Conservation (phyloP, 2,113 vertebrate genomes). For the Genyomyrus donnyi region DNA sequence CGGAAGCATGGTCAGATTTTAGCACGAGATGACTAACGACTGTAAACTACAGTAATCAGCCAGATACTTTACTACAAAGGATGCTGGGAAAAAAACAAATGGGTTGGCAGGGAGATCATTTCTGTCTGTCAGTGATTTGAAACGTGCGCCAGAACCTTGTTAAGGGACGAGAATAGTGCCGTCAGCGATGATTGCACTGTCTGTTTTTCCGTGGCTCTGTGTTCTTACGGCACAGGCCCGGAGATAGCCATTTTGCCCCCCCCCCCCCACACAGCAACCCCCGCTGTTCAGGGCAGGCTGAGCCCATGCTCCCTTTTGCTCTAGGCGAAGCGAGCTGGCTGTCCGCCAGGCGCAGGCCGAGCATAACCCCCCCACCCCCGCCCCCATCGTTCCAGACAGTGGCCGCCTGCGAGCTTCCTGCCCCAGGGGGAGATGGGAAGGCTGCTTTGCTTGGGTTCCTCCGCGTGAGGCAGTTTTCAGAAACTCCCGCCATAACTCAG, state of each 20-base stretch:
- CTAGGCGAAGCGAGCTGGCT: slow-evolving; percentile 25
- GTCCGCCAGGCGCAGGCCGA: slow-evolving; percentile 10
- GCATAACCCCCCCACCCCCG: slow-evolving; percentile 12
- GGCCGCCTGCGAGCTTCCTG: slow-evolving; percentile 40
- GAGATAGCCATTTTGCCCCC: not conserved
- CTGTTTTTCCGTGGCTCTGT: not conserved
- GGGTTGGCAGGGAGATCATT: not conserved
- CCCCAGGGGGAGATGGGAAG: slow-evolving; percentile 28
- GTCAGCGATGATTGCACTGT: not conserved
- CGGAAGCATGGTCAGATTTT: not conserved
- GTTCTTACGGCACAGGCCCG: not conserved
- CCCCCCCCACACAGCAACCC: not conserved
- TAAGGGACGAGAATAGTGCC: not conserved
- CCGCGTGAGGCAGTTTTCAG: not conserved
- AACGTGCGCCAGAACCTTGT: not conserved
- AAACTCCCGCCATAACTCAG: not conserved
- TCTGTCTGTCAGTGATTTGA: not conserved
- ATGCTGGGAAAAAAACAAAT: not conserved
- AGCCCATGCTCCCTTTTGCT: slow-evolving; percentile 39
- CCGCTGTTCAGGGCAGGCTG: not conserved
- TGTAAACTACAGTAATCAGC: slow-evolving; percentile 1
- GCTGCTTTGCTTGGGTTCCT: slow-evolving; percentile 21
- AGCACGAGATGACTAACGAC: not conserved
- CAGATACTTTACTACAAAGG: not conserved
- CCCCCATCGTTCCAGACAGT: slow-evolving; percentile 26